Evolutionary conservation across 1,140 invertebrate genomes (phyloP), one percentile per base, ranked within the genome.

Genomic region (Stegodyphus mimosarum): DNA sequence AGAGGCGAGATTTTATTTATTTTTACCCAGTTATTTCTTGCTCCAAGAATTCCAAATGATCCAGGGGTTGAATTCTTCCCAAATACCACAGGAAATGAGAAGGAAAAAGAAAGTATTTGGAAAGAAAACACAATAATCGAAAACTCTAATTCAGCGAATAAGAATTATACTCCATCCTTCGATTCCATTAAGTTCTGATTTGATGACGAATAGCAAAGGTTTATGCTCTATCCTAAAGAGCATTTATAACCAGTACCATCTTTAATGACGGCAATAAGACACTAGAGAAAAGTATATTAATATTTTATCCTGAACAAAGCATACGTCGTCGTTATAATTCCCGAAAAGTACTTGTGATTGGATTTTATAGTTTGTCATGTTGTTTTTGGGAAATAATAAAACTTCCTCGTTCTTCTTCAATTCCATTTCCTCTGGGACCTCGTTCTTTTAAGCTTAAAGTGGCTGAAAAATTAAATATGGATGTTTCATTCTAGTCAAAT

Each of bases 171-270:
- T 81, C 33, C 33, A 33, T 63, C 48, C 51, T 81, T 81, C 79
- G 60, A 81, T 81, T 81, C 79, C 79, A 81, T 81, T 81, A 81
- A 52, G 33, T 50, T 80, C 73, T 81, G 79, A 81, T 81, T 81
- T 73, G 79, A 81, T 81, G 79, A 81, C 48, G 49, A 64, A 81
- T 73, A 72, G 79, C 52, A 48, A 33, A 15, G 79, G 79, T 81
- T 81, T 81, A 73, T 72, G 33, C 63, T 73, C 64, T 17, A n/a
- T 48, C n/a, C 9, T 11, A 71, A 33, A 49, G 18, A 52, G 9
- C 79, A 73, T 72, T 81, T 51, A 51, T 18, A n/a, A 15, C 33
- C 6, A 33, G 33, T 33, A 33, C 33, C 33, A 33, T 33, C 33
- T 73, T 73, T 81, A 81, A 81, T 81, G 70, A 81, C 64, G 18